Percentiles rank a stretch among this genome's conserved stretches.
phyloP scores from a whole-genome alignment of 2,888 invertebrate species.

The Trissolcus brochymenae region DNA sequence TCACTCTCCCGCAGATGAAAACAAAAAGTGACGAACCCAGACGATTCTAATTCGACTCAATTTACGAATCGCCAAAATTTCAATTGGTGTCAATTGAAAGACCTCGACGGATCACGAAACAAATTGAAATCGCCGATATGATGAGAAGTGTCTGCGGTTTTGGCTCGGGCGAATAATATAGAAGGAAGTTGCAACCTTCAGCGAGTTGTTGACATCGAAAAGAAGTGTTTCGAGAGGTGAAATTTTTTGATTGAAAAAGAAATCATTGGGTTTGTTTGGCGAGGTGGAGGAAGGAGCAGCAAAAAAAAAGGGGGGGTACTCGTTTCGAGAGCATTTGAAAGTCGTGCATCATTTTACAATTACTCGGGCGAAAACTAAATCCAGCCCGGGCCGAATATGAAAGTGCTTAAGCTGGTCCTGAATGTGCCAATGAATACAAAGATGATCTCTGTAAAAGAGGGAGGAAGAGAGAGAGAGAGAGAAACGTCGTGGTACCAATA shows the following conservation, averaged over 20 bases:
- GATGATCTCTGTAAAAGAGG: conserved; percentile 30
- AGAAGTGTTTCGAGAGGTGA: conserved; percentile 28
- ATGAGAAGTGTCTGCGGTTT: too few relatives aligned
- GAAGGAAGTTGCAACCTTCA: conserved; percentile 24
- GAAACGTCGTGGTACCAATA: conserved; percentile 44
- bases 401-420: conserved; percentile 41
- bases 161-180: background rate
- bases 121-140: too few relatives aligned
- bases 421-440: conserved; percentile 40
- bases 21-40: conserved; percentile 1
- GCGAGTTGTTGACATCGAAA: conserved; percentile 27
- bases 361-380: conserved; percentile 42
- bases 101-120: conserved; percentile 6
- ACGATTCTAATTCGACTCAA: conserved; percentile 39
- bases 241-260: conserved; percentile 31
- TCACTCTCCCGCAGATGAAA: too few relatives aligned
- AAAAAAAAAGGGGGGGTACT: conserved; percentile 14
- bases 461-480: conserved; percentile 3
- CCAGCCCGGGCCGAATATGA: conserved; percentile 43
- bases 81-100: conserved; percentile 42
- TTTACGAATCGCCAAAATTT: conserved; percentile 43
- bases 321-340: conserved; percentile 28
- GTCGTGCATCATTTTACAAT: conserved; percentile 46
- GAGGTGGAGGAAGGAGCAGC: conserved; percentile 11
- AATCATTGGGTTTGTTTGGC: conserved; percentile 27